Conservation (phyloP, 2,888 invertebrate genomes). For the Melanophora roralis region DNA sequence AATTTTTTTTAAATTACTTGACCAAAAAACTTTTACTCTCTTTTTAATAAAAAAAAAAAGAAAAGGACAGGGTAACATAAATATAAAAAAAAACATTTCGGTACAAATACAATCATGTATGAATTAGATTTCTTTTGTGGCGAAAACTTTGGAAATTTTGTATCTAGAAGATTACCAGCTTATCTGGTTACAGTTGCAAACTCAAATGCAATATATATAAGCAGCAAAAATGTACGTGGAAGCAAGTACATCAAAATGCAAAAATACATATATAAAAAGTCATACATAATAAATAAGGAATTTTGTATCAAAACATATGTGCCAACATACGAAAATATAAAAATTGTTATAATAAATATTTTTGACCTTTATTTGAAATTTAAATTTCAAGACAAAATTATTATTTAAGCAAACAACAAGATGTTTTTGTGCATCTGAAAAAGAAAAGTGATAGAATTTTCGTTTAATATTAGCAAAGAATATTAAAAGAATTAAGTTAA, state of each 20-base stretch:
- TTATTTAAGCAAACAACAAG: no score
- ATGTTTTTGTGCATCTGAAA: no score
- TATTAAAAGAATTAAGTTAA: no score
- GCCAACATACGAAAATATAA: no score
- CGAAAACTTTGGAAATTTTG: neutral
- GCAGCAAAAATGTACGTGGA: neutral
- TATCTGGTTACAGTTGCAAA: neutral
- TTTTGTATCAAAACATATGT: no score
- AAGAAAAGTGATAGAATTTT: no score
- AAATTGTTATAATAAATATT: no score
- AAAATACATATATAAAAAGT: neutral
- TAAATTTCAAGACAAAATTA: no score
- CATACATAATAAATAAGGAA: no score
- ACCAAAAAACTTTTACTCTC: constrained; percentile 18
- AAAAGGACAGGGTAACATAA: neutral
- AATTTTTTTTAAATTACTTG: constrained; percentile 12
- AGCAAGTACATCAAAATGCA: neutral
- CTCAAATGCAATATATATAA: neutral
- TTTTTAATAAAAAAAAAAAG: neutral
- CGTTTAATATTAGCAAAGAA: no score
- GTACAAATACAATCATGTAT: constrained; percentile 31
- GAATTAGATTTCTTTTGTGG: constrained; percentile 32
- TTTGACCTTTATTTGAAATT: no score
- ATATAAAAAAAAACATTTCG: constrained; percentile 10
- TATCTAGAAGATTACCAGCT: neutral